These are phyloP conservation scores for Syngnathus scovelli DNA, from an alignment of 2,113 vertebrate species.

Conservation along the genomic window DNA sequence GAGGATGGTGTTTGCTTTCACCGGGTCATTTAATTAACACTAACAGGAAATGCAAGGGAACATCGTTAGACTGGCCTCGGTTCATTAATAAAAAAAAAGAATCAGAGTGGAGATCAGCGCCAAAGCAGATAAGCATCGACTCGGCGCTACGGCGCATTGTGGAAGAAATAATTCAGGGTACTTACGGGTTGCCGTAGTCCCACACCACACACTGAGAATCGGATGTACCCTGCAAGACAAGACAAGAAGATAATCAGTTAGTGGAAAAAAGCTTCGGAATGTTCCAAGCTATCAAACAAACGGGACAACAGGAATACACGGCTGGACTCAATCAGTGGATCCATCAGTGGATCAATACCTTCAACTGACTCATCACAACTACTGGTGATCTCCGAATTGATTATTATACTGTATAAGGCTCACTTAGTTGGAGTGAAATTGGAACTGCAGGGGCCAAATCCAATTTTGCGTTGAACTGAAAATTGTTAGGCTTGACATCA, in stretches of 20 bases:
- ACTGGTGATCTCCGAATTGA: constrained; percentile 41
- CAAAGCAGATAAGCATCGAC: constrained; percentile 28
- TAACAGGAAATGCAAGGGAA: constrained; percentile 28
- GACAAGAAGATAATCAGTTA: constrained; percentile 44
- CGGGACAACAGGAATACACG: background rate
- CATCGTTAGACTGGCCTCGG: constrained; percentile 50
- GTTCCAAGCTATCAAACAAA: background rate
- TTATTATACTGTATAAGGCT: constrained; percentile 14
- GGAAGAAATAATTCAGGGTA: constrained; percentile 43
- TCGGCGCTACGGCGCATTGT: constrained; percentile 3
- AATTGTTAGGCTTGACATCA: background rate
- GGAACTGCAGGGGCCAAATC: too few species aligned
- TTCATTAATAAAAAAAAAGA: constrained; percentile 44
- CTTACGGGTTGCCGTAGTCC: constrained; percentile 93
- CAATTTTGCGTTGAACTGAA: background rate
- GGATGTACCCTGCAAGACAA: constrained; percentile 82
- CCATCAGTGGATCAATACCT: constrained; percentile 49
- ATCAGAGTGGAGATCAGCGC: constrained; percentile 26
- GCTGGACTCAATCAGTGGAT: constrained; percentile 43
- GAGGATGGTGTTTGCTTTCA: constrained; percentile 39
- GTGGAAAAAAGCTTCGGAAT: constrained; percentile 33
- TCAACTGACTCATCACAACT: constrained; percentile 55
- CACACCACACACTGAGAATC: constrained; percentile 91
- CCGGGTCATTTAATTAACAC: constrained; percentile 56
- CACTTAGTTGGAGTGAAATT: constrained; percentile 4